Conservation (phyloP, 53 echinoderm and acorn worm genomes). For the Antedon mediterranea region DNA sequence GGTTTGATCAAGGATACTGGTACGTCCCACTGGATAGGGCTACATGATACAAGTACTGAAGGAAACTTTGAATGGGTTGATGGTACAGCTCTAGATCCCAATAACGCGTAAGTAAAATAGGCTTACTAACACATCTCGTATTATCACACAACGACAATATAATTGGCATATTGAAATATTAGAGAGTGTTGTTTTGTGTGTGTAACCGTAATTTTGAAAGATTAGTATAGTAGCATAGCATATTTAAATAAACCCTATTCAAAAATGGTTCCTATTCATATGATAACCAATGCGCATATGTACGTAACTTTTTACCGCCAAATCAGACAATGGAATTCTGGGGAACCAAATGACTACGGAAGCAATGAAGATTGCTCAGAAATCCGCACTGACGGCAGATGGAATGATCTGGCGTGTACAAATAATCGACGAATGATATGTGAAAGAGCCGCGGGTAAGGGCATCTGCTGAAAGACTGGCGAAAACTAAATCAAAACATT, state of each 20-base stretch:
- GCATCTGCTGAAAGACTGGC: no score
- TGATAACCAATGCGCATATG: neutral
- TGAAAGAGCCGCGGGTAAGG: conserved; percentile 45
- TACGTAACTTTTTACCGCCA: neutral
- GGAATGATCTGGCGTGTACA: conserved; percentile 56
- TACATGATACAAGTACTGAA: conserved; percentile 47
- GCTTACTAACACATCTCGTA: no score
- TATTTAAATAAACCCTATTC: no score
- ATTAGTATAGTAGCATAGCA: no score
- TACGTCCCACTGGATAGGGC: conserved; percentile 36
- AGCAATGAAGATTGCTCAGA: conserved; percentile 54
- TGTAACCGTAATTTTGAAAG: no score
- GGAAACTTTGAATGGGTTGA: conserved; percentile 47
- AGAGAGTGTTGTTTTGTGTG: no score
- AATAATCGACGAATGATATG: conserved; percentile 34
- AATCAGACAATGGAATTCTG: conserved; percentile 47
- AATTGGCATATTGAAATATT: no score
- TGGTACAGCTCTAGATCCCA: conserved; percentile 13
- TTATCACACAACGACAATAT: no score
- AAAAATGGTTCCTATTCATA: no score
- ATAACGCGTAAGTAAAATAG: neutral
- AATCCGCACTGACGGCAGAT: conserved; percentile 37
- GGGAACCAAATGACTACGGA: conserved; percentile 48
- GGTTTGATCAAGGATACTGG: conserved; percentile 8
- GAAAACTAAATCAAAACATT: neutral